A percentile compares a stretch with the other conserved stretches of the same genome.
Conservation (phyloP, 2,888 invertebrate genomes). For the Lycaena phlaeas region DNA sequence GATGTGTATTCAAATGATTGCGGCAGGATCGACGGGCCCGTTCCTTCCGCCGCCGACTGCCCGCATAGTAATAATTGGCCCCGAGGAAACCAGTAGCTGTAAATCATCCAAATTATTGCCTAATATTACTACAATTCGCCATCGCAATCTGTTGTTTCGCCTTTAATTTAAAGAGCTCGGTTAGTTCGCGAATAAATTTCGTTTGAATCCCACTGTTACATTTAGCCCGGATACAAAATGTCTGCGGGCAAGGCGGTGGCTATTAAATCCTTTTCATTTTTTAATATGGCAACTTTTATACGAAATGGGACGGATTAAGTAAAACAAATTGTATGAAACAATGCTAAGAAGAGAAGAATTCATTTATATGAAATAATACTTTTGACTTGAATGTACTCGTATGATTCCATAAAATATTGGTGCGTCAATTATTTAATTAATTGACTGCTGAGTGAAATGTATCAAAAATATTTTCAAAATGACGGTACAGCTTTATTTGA, state of each 20-base stretch:
- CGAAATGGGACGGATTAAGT: background rate
- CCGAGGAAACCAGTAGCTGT: constrained; percentile 51
- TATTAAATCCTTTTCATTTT: constrained; percentile 3
- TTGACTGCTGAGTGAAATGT: too few species aligned
- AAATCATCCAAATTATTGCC: constrained; percentile 70
- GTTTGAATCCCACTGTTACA: constrained; percentile 32
- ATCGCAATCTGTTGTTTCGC: constrained; percentile 53
- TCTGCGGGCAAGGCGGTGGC: background rate
- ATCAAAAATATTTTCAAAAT: too few species aligned
- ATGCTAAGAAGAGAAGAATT: too few species aligned
- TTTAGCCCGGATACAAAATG: constrained; percentile 16
- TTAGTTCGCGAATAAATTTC: constrained; percentile 46
- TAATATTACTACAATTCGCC: constrained; percentile 56
- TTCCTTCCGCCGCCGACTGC: constrained; percentile 59
- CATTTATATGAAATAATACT: too few species aligned
- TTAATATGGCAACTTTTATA: constrained; percentile 1
- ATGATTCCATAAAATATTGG: too few species aligned
- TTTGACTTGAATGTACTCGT: too few species aligned
- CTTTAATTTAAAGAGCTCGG: constrained; percentile 49
- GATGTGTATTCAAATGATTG: constrained; percentile 66
- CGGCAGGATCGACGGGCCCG: constrained; percentile 58
- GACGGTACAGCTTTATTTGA: too few species aligned
- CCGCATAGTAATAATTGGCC: constrained; percentile 67
- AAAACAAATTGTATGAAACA: background rate
- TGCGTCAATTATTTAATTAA: too few species aligned